These are phyloP conservation scores for Rhinopomastus cyanomelas DNA, from an alignment of 2,113 vertebrate species.

Conservation along the genomic window DNA sequence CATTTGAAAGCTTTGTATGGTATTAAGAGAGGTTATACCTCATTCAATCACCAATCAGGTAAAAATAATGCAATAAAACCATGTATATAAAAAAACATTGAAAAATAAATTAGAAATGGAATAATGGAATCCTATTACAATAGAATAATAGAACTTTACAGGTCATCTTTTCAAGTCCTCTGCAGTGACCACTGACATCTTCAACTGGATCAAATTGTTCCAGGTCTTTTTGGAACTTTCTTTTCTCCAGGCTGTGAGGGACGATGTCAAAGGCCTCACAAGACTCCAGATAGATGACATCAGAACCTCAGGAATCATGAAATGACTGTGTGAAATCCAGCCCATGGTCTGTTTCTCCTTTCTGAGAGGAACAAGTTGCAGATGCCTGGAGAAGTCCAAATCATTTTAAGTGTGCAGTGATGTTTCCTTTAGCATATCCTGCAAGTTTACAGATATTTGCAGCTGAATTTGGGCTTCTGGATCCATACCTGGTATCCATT, in stretches of 20 bases:
- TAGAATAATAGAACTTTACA: background rate
- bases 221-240: background rate
- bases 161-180: background rate
- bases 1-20: background rate
- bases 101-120: background rate
- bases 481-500: background rate
- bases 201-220: too few species aligned
- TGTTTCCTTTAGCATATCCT: background rate
- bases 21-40: background rate
- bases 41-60: background rate
- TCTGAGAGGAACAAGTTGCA: background rate
- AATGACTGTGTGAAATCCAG: background rate
- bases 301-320: fast-evolving
- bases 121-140: too few species aligned
- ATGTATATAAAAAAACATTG: background rate
- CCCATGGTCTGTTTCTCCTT: background rate
- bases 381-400: background rate
- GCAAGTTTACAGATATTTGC: background rate
- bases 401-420: fast-evolving
- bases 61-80: background rate
- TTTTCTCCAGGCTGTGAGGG: background rate
- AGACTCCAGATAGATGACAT: too few species aligned
- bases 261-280: too few species aligned
- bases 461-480: background rate
- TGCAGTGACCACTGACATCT: background rate